A percentile compares a stretch with the other conserved stretches of the same genome.
Evolutionary conservation across 1,140 invertebrate genomes (phyloP).

Genomic region (Ceratina calcarata): DNA sequence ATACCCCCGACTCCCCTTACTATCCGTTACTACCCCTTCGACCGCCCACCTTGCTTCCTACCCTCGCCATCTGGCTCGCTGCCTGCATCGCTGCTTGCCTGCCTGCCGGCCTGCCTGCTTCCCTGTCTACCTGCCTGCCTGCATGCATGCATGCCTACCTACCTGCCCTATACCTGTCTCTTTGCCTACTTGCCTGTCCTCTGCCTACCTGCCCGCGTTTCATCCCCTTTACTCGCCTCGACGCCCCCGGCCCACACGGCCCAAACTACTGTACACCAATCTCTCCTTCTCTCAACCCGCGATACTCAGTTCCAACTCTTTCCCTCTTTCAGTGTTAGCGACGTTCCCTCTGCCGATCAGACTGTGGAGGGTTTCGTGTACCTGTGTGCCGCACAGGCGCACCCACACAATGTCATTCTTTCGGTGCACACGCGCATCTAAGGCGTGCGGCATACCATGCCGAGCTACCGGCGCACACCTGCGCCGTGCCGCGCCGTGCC

Average conservation of each 20-base stretch:
- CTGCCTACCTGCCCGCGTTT: not conserved
- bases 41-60: constrained; percentile 52
- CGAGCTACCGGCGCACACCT: constrained; percentile 50
- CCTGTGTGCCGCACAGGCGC: constrained; percentile 38
- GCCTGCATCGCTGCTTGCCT: constrained; percentile 43
- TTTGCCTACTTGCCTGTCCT: not conserved
- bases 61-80: constrained; percentile 46
- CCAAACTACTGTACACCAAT: not conserved
- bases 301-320: too few species aligned
- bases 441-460: constrained; percentile 36
- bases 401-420: constrained; percentile 13
- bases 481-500: not conserved
- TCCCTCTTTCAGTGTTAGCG: not conserved
- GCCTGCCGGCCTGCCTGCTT: constrained; percentile 20
- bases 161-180: not conserved
- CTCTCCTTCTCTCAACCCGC: too few species aligned
- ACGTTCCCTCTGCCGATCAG: constrained; percentile 27
- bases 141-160: not conserved
- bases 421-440: constrained; percentile 44
- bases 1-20: constrained; percentile 63
- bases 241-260: not conserved
- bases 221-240: not conserved
- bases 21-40: constrained; percentile 60
- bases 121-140: not conserved
- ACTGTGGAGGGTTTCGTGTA: constrained; percentile 9